These are phyloP conservation scores for Limnephilus marmoratus DNA, from an alignment of 2,888 invertebrate species.

Conservation along the genomic window DNA sequence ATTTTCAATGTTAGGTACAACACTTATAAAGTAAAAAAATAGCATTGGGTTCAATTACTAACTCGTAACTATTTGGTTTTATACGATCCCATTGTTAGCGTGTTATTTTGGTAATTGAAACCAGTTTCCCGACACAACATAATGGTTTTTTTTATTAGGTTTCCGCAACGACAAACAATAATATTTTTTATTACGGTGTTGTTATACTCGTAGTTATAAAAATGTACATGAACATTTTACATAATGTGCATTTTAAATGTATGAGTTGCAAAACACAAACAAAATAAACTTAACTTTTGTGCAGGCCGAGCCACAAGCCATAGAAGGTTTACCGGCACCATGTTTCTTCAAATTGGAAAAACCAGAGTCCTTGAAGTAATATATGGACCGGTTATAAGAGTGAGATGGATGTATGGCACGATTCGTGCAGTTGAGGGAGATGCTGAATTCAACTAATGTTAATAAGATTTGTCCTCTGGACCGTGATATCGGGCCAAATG, in stretches of 20 bases:
- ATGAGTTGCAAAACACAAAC: background rate
- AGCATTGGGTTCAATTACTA: background rate
- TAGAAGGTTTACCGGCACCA: conserved; percentile 6
- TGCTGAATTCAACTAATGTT: conserved; percentile 9
- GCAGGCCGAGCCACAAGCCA: background rate
- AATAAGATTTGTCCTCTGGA: conserved; percentile 12
- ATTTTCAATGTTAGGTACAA: too few species aligned
- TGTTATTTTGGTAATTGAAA: background rate
- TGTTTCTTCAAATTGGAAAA: conserved; percentile 39
- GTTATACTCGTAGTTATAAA: background rate
- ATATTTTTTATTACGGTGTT: background rate
- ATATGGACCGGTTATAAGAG: conserved; percentile 46
- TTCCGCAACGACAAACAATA: background rate
- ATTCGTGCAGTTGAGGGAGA: background rate
- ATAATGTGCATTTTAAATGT: background rate
- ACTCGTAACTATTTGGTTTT: background rate
- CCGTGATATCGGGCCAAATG: conserved; percentile 10
- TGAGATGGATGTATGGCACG: background rate
- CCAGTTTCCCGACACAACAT: background rate
- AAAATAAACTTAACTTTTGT: conserved; percentile 9
- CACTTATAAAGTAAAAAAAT: background rate
- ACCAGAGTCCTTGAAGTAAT: conserved; percentile 46
- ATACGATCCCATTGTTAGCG: background rate
- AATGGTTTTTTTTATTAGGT: background rate
- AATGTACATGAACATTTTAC: background rate